phyloP scores from a whole-genome alignment of 2,113 vertebrate genomes.

The Melanerpes formicivorus region DNA sequence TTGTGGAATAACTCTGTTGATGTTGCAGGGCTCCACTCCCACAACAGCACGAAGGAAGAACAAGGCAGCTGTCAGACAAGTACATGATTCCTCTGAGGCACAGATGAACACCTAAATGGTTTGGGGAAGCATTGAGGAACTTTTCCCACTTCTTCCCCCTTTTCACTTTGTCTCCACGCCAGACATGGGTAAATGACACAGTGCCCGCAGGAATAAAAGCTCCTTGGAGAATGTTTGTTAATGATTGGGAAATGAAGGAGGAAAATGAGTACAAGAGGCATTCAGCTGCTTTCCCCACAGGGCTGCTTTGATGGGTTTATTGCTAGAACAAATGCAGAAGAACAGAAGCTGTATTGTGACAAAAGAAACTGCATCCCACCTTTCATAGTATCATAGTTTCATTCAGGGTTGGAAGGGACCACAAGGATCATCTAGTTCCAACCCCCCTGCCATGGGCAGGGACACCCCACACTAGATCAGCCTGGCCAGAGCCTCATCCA shows the following conservation, averaged over 20 bases:
- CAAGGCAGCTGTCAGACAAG: not conserved
- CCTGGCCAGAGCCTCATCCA: too few relatives aligned
- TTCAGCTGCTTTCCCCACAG: not conserved
- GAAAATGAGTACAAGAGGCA: not conserved
- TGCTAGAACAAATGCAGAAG: not conserved
- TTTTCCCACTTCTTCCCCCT: not conserved
- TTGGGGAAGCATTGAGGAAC: not conserved
- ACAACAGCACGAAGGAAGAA: not conserved
- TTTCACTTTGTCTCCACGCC: not conserved
- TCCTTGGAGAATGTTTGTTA: not conserved
- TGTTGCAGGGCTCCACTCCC: not conserved
- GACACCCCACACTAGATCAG: too few relatives aligned
- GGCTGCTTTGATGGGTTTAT: not conserved
- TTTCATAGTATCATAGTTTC: too few relatives aligned
- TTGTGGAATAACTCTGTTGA: rapidly evolving
- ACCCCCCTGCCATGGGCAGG: too few relatives aligned
- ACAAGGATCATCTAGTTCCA: too few relatives aligned
- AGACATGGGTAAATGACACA: not conserved
- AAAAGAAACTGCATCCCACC: not conserved
- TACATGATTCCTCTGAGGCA: not conserved
- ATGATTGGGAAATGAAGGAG: not conserved
- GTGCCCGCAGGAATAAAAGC: not conserved
- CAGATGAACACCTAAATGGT: rapidly evolving
- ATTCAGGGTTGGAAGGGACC: too few relatives aligned
- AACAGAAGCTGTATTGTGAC: not conserved